Base-by-base conservation (phyloP, 2,113 vertebrate genomes). In the Myrmecobius fasciatus region DNA sequence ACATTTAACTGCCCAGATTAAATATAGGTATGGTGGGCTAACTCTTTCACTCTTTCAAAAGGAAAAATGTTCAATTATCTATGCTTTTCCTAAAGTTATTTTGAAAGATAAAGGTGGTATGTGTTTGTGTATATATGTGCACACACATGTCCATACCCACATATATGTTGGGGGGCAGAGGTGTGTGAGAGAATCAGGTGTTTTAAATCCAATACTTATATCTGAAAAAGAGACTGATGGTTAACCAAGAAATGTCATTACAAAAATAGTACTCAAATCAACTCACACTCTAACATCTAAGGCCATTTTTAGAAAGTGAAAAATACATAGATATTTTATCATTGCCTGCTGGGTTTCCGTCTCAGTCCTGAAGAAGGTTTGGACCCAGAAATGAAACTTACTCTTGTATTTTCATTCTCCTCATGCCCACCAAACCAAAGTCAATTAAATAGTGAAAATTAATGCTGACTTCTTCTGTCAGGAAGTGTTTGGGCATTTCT, bases 301-400 rank as follows among this genome's bases (percentile, higher is more conserved):
- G 36, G 36, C 67, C 67, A 75, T 75, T 75, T 75, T n/a, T 75
- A 75, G 67, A 75, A 75, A 75, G 67, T 75, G 67, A 75, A n/a
- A 75, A 75, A 75, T n/a, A 75, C 67, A 75, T 75, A 75, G 36
- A 75, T n/a, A 36, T 75, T 75, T 75, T n/a, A 75, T 75, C n/a
- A n/a, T 75, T 75, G 94, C 95, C 96, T 90, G 91, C 36, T 8
- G 7, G 67, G 67, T 75, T 75, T n/a, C 0, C 0, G 24, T 49
- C 92, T 93, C 60, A 52, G 1, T 10, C 47, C 93, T 91, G 36
- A 28, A 46, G 91, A 48, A 94, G 2, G 46, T 60, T 20, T 90
- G 91, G 75, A 22, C 47, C 92, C 96, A 96, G 96, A 97, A 97
- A 96, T 92, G 96, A 97, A 96, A 97, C 91, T 56, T 17, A 25